Base-by-base conservation (phyloP, 2,113 vertebrate genomes). In the Dasypus novemcinctus region DNA sequence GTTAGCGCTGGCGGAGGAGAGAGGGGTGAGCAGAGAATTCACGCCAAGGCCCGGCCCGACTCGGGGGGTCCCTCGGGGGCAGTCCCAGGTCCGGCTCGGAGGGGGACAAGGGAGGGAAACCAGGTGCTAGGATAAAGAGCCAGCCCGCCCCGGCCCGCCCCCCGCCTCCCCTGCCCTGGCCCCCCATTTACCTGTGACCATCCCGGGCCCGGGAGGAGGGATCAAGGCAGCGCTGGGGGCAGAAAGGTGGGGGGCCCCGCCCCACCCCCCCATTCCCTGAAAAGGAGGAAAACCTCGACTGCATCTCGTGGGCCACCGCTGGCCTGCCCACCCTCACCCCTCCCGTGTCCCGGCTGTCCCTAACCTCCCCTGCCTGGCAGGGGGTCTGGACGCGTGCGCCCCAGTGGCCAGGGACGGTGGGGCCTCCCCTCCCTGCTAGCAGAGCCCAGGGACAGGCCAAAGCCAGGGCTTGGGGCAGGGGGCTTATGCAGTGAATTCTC, bases 401-500 rank as follows among this genome's bases (percentile, higher is more conserved):
- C 57, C 57, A 2, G 20, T 21, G 57, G 57, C 20, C 57, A 59
- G 82, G 86, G 68, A 93, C 25, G 87, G 49, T 57, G 5, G 74
- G 75, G 25, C 64, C 72, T 82, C 86, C 93, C 92, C n/a, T 87
- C 85, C 93, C 87, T 11, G 31, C 86, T 71, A 49, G 59, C 57
- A 84, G 89, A 90, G 46, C 95, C 94, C 93, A 54, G 17, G 12
- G 91, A 84, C 25, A 52, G 90, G 89, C 69, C 49, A 49, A 85
- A 82, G 72, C 54, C n/a, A 79, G 49, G 72, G 41, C 54, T 23
- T 2, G 11, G 12, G 46, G 29, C 14, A 2, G 10, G 14, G 79
- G 80, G n/a, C n/a, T n/a, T n/a, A n/a, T 91, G 90, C 49, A 93
- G 97, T 97, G 97, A 97, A 98, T 98, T 97, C 97, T 98, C 97